A percentile compares a stretch with the other conserved stretches of the same genome.
These are phyloP conservation scores for Acrocephalus arundinaceus DNA, from an alignment of 2,113 vertebrate species.

Conservation along the genomic window DNA sequence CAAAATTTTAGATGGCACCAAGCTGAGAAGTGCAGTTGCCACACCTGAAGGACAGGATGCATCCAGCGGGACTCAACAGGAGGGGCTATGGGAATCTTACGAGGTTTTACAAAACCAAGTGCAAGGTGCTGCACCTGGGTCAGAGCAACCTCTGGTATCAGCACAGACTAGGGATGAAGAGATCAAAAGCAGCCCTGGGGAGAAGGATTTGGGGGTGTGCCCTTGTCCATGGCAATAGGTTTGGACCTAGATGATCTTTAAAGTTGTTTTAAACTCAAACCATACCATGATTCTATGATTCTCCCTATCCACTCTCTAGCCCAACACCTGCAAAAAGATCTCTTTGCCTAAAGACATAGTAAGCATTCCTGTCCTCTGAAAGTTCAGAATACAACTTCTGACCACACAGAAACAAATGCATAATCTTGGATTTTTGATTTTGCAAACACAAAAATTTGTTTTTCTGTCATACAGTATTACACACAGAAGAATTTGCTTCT, in stretches of 20 bases:
- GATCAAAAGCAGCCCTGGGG: fast-evolving
- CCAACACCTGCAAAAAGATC: fast-evolving
- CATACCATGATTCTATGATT: not conserved
- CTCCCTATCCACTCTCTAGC: not conserved
- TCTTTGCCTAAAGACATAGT: not conserved
- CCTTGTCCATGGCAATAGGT: not conserved
- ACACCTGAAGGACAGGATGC: not conserved
- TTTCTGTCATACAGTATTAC: not conserved
- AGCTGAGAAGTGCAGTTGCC: not conserved
- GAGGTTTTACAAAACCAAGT: not conserved
- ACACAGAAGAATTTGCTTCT: not conserved
- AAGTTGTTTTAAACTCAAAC: not conserved
- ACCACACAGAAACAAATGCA: not conserved
- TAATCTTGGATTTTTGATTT: not conserved
- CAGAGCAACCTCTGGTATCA: fast-evolving
- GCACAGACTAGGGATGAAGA: fast-evolving
- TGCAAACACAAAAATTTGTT: not conserved
- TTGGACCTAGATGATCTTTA: not conserved
- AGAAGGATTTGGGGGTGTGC: not conserved
- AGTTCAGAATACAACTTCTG: not conserved
- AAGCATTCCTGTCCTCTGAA: not conserved
- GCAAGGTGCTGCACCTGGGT: no score
- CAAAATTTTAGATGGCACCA: not conserved
- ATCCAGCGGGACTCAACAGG: not conserved
- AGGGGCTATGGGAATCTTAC: not conserved